These are phyloP conservation scores for Rhyacophila evoluta DNA, from an alignment of 2,888 invertebrate species.

Conservation along the genomic window DNA sequence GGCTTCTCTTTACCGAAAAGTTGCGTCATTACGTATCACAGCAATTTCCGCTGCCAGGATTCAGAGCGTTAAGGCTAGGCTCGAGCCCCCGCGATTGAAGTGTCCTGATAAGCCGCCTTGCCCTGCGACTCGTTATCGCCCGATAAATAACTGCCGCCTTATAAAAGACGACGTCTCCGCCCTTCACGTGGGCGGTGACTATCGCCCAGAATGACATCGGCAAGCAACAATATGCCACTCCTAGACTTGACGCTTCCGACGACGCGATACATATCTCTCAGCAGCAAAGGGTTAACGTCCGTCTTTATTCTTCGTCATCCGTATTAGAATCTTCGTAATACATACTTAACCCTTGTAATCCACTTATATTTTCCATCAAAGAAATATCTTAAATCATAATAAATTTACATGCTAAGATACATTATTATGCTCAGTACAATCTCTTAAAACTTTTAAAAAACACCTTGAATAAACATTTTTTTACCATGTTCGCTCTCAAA, in stretches of 20 bases:
- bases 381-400: too few relatives aligned
- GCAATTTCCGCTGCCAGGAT: constrained; percentile 8
- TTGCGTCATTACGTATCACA: constrained; percentile 4
- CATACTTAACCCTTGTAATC: too few relatives aligned
- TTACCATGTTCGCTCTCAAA: too few relatives aligned
- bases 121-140: constrained; percentile 29
- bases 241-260: background rate
- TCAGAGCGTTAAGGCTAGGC: background rate
- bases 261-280: background rate
- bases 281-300: background rate
- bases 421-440: too few relatives aligned
- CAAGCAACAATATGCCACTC: constrained; percentile 18
- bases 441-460: too few relatives aligned
- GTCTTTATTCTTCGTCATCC: background rate
- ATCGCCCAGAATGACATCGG: background rate
- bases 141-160: constrained; percentile 25
- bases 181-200: constrained; percentile 8
- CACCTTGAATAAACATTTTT: too few relatives aligned
- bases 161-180: background rate
- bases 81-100: constrained; percentile 1
- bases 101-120: constrained; percentile 23
- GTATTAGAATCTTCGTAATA: too few relatives aligned
- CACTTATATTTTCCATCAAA: too few relatives aligned
- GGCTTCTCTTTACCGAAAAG: background rate
- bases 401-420: too few relatives aligned